phyloP scores from a whole-genome alignment of 2,113 vertebrate genomes.

The mouse (Mus musculus) region GRCm39 chr6:34015001-34015500 shows the following conservation, averaged over 20 bases:
- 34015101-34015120: background rate
- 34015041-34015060: background rate
- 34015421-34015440: background rate
- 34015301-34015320: background rate
- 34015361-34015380: background rate
- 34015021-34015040: background rate
- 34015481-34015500: background rate
- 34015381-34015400: background rate
- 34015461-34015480: background rate
- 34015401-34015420: background rate
- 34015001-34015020: background rate
- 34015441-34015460: background rate
- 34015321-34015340: background rate
- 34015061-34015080: background rate
- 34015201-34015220: background rate
- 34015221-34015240: background rate
- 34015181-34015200: background rate
- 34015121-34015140: constrained; percentile 4
- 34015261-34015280: background rate
- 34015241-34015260: background rate
- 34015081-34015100: background rate
- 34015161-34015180: background rate
- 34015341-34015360: background rate
- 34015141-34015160: background rate
- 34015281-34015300: background rate